Base-by-base conservation (phyloP, 2,888 invertebrate species). In the Myopa tessellatipennis region DNA sequence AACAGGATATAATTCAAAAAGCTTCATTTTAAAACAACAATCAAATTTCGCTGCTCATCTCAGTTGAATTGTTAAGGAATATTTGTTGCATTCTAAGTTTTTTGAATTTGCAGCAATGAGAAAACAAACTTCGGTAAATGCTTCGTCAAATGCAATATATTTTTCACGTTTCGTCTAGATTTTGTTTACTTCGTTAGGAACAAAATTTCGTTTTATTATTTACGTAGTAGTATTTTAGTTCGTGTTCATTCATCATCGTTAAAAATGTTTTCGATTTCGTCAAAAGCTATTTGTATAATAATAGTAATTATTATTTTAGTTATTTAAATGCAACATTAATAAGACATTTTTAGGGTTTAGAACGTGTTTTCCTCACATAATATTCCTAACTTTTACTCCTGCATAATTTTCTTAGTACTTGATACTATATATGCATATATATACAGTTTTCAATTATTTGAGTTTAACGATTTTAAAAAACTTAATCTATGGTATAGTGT, bases 401-500 rank as follows among this genome's bases (percentile, higher is more conserved):
- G 26, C 4, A 7, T 26, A 36, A 14, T 63, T 63, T 36, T 26
- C 36, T 10, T 26, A 26, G 2, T 26, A 26, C 26, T 26, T 26
- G 1, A 26, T 26, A 26, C 26, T 26, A 26, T 26, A 26, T 10
- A 36, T 5, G 8, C 14, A 36, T 63, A 34, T 36, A 63, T 36
- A 63, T 36, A 14, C 14, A 36, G 4, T 36, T 36, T 34, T 63
- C 4, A 45, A 45, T 26, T 26, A 26, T 10, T 26, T 60, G 60
- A 5, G 26, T 5, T 18, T 60, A 60, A 60, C n/a, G 36, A 10
- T 7, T 14, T 34, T 63, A 63, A 63, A 63, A 26, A 63, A 63
- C 14, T 45, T 45, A 45, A 38, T 60, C 40, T 72, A 60, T 38
- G 45, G 61, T 73, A 73, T 34, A 73, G 26, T 45, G 45, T 16